Conservation (phyloP, 2,888 invertebrate genomes). For the Cephus rjabovi region DNA sequence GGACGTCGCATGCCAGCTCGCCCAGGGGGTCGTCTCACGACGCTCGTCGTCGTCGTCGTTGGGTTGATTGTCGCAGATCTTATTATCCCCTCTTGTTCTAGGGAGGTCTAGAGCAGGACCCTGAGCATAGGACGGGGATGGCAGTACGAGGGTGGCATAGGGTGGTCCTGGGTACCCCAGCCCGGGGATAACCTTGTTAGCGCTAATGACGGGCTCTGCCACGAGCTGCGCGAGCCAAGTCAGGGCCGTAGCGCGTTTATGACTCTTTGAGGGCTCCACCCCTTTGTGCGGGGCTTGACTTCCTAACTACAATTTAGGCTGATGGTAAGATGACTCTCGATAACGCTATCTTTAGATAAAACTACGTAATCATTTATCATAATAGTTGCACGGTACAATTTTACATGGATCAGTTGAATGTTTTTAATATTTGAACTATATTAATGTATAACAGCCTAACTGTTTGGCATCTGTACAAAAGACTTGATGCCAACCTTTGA, state of each 20-base stretch:
- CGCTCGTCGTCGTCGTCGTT: conserved; percentile 35
- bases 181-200: conserved; percentile 62
- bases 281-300: not conserved
- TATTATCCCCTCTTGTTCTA: conserved; percentile 59
- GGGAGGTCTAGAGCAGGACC: conserved; percentile 36
- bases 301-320: not conserved
- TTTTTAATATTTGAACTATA: not conserved
- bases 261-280: conserved; percentile 3
- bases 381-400: not conserved
- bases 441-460: not conserved
- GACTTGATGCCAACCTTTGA: not conserved
- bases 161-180: conserved; percentile 25
- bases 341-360: not conserved
- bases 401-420: not conserved
- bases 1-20: conserved; percentile 53
- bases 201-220: conserved; percentile 58
- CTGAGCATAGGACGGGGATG: not conserved
- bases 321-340: not conserved
- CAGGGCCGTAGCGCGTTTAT: conserved; percentile 15
- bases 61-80: conserved; percentile 64
- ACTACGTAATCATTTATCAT: not conserved
- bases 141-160: not conserved
- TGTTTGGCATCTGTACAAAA: not conserved
- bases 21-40: conserved; percentile 48
- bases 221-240: conserved; percentile 46